phyloP scores from a whole-genome alignment of 2,113 vertebrate species.

The Lonchura striata region DNA sequence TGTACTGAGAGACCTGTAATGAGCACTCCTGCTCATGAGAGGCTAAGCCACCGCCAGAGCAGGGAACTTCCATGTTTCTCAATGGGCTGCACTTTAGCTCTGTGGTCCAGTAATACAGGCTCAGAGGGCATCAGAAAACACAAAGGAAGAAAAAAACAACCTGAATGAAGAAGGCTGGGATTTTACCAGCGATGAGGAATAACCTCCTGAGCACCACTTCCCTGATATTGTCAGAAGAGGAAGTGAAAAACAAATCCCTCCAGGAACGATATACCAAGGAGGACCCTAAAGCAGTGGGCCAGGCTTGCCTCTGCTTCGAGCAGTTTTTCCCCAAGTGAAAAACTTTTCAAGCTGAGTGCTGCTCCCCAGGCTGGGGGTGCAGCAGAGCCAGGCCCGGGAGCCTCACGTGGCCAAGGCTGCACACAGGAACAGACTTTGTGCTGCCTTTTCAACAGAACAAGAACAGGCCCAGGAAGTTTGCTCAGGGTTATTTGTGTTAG shows the following conservation, averaged over 20 bases:
- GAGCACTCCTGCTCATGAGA: not conserved
- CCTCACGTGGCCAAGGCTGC: not conserved
- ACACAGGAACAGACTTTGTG: fast-evolving
- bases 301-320: not conserved
- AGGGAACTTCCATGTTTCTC: not conserved
- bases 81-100: not conserved
- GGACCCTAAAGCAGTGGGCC: not conserved
- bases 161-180: not conserved
- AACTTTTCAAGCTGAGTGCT: not conserved
- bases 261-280: fast-evolving
- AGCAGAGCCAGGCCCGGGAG: not conserved
- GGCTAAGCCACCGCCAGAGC: fast-evolving
- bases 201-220: not conserved
- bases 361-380: not conserved
- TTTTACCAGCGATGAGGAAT: not conserved
- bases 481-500: conserved; percentile 45
- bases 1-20: not conserved
- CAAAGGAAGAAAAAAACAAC: not conserved
- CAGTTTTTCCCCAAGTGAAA: not conserved
- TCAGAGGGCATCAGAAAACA: not conserved
- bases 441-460: not conserved
- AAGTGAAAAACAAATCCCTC: not conserved
- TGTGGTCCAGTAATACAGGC: fast-evolving
- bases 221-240: not conserved
- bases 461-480: conserved; percentile 51